phyloP scores from a whole-genome alignment of 2,113 vertebrate genomes.

The Cairina moschata region DNA sequence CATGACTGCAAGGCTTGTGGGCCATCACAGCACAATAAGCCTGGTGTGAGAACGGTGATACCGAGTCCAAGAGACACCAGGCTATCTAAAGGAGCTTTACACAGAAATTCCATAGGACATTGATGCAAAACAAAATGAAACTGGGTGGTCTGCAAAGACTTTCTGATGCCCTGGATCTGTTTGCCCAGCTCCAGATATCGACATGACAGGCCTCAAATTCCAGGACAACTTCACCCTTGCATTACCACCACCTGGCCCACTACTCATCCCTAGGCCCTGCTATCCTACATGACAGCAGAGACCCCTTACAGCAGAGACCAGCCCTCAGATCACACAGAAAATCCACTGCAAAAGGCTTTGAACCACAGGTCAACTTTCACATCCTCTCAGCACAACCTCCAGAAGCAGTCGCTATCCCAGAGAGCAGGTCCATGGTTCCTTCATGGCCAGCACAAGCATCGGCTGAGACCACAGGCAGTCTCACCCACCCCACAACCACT shows the following conservation, averaged over 20 bases:
- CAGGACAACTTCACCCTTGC: not conserved
- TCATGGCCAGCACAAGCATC: accelerated
- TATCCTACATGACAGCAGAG: accelerated
- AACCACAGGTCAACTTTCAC: not conserved
- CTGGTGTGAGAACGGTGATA: not conserved
- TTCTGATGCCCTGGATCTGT: not conserved
- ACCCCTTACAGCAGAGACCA: not conserved
- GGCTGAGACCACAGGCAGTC: accelerated
- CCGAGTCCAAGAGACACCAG: no score
- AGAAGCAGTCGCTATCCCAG: not conserved
- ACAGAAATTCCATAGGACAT: not conserved
- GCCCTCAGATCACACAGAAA: not conserved
- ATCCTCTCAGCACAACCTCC: not conserved
- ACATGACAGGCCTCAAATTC: not conserved
- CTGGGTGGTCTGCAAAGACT: not conserved
- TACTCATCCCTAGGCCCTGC: not conserved
- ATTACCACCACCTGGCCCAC: not conserved
- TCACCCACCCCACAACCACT: not conserved
- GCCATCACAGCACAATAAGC: not conserved
- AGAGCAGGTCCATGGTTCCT: not conserved
- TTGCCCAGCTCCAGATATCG: not conserved
- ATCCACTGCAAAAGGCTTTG: accelerated
- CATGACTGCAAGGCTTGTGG: not conserved
- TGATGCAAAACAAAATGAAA: not conserved
- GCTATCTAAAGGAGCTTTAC: not conserved